A percentile compares a stretch with the other conserved stretches of the same genome.
Conservation (phyloP, 2,113 vertebrate species). For the Cyprinodon brontotheroides region DNA sequence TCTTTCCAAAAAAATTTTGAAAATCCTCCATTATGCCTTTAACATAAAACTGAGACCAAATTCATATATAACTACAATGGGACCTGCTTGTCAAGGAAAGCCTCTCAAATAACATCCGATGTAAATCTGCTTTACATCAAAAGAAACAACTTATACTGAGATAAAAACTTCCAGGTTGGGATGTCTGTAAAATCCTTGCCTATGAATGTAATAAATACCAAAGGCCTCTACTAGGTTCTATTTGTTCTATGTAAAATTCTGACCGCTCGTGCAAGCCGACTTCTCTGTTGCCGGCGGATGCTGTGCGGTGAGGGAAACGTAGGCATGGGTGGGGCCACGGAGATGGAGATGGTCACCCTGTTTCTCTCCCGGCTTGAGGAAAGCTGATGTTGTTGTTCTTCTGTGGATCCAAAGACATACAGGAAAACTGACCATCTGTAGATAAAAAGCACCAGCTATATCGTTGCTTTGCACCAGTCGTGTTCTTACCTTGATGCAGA, state of each 20-base stretch:
- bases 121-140: too few species aligned
- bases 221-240: not conserved
- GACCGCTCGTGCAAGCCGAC: slow-evolving; percentile 86
- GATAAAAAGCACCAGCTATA: not conserved
- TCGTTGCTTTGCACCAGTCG: not conserved
- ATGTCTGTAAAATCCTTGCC: too few species aligned
- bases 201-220: not conserved
- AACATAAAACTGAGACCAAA: too few species aligned
- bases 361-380: slow-evolving; percentile 87
- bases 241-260: not conserved
- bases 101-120: too few species aligned
- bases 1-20: too few species aligned
- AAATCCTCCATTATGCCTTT: too few species aligned
- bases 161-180: too few species aligned
- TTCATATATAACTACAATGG: too few species aligned
- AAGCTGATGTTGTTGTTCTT: slow-evolving; percentile 59
- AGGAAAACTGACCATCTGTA: not conserved
- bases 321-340: slow-evolving; percentile 89
- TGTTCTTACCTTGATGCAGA: slow-evolving; percentile 85
- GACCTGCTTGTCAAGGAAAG: too few species aligned
- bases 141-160: too few species aligned
- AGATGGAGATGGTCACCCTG: slow-evolving; percentile 83
- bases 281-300: slow-evolving; percentile 87
- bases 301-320: slow-evolving; percentile 86
- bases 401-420: slow-evolving; percentile 32